Base-by-base conservation (phyloP, 2,888 invertebrate species). In the Epsilonema sp. region DNA sequence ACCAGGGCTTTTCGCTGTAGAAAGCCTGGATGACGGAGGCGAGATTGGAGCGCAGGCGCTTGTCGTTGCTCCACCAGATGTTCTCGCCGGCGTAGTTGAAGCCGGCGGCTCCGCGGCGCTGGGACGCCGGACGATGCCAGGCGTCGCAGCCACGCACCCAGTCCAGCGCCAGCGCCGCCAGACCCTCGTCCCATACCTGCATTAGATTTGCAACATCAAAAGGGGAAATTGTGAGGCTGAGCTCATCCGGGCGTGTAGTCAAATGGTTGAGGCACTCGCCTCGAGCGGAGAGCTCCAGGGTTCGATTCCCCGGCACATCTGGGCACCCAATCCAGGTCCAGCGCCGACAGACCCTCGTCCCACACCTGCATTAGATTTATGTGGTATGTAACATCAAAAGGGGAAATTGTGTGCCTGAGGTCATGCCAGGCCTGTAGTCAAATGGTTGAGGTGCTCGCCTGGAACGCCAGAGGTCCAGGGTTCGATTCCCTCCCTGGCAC, bases 31-130 rank as follows among this genome's bases (percentile, higher is more conserved):
- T 40, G 24, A 46, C 22, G 16, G 37, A 40, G 1, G 26, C 37
- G 26, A 49, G 42, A 26, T 44, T 23, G 19, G 19, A 19, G 1
- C 48, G 44, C 16, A 51, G 26, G 16, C 4, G 26, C 22, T 3
- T 25, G 23, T 51, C 51, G 16, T 31, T 48, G 19, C 42, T 25
- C 52, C 52, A 52, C 52, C 52, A 52, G 4, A 52, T 41, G 25
- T 49, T 52, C 25, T 52, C 52, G 22, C 52, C 52, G 13, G 50
- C 38, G 2, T 25, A 41, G 19, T 21, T 21, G 39, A 40, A 51
- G 13, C 46, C 37, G 37, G 22, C 20, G n/a, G 16, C 22, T 1
- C 21, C 11, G 5, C 38, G 21, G 2, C n/a, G n/a, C 2, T 13
- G 23, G 11, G 40, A 20, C 40, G 22, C 40, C 22, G 44, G 26